Percentiles rank a stretch among this genome's conserved stretches.
These are phyloP conservation scores for Zoanthus sociatus DNA, from an alignment of 92 coral and sea anemone species.

Conservation along the genomic window DNA sequence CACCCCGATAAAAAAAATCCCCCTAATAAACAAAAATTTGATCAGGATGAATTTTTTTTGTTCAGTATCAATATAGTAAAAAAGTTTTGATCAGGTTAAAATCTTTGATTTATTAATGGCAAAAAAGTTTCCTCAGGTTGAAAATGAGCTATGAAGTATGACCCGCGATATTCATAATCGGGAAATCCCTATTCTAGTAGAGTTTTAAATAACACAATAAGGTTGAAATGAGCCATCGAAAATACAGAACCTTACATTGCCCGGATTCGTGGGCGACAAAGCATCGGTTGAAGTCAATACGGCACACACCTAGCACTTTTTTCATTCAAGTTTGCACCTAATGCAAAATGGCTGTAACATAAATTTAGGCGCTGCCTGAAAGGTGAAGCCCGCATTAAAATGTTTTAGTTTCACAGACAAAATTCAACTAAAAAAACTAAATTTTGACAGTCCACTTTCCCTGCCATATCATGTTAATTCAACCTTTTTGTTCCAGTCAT, in stretches of 20 bases:
- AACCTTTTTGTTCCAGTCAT: neutral
- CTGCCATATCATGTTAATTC: neutral
- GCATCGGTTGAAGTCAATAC: neutral
- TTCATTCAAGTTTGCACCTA: conserved; percentile 2
- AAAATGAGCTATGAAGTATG: neutral
- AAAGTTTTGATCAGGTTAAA: no score
- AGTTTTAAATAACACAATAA: conserved; percentile 13
- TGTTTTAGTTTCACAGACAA: conserved; percentile 27
- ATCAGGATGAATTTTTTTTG: no score
- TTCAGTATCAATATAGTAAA: no score
- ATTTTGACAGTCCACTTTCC: conserved; percentile 1
- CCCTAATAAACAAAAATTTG: no score
- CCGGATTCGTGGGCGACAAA: no score
- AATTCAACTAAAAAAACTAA: neutral
- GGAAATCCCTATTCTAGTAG: conserved; percentile 10
- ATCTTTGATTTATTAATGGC: no score
- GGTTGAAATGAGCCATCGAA: conserved; percentile 6
- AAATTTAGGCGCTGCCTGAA: conserved; percentile 7
- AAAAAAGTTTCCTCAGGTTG: no score
- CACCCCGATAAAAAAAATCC: no score
- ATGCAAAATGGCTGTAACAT: neutral
- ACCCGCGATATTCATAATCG: conserved; percentile 13
- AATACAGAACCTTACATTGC: no score
- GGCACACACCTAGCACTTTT: conserved; percentile 15
- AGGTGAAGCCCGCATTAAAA: conserved; percentile 31